phyloP scores from a whole-genome alignment of 2,113 vertebrate species.

The Grammomys surdaster region DNA sequence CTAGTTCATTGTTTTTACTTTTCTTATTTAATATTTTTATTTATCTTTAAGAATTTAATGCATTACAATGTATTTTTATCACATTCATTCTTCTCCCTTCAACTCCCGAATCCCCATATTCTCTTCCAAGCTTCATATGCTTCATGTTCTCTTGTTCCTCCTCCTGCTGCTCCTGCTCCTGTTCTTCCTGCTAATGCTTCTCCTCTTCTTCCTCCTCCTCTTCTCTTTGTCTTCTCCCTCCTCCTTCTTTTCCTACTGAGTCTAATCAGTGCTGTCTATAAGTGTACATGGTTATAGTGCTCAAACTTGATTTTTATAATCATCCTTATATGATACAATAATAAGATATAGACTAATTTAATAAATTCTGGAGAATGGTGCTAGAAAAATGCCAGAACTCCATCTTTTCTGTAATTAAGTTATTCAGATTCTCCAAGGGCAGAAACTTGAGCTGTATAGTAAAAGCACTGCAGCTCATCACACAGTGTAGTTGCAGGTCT shows the following conservation, averaged over 20 bases:
- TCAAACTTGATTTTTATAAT: background rate
- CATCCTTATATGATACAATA: background rate
- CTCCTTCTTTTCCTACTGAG: background rate
- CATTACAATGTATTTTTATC: background rate
- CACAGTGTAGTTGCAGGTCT: background rate
- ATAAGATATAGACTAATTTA: background rate
- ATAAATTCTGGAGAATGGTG: background rate
- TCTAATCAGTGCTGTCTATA: background rate
- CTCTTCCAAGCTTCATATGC: background rate
- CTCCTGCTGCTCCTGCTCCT: background rate
- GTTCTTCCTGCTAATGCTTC: background rate
- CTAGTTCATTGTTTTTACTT: background rate
- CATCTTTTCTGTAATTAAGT: background rate
- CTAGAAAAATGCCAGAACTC: background rate
- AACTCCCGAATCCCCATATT: background rate
- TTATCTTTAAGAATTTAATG: background rate
- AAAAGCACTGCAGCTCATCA: background rate
- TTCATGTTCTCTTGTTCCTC: background rate
- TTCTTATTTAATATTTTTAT: background rate
- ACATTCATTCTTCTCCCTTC: background rate
- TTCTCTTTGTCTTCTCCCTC: background rate
- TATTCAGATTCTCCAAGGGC: background rate
- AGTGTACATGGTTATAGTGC: background rate
- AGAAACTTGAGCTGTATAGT: background rate
- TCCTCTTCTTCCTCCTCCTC: background rate